These are phyloP conservation scores for Forbesichthys papilliferus DNA, from an alignment of 2,113 vertebrate species.

Conservation along the genomic window DNA sequence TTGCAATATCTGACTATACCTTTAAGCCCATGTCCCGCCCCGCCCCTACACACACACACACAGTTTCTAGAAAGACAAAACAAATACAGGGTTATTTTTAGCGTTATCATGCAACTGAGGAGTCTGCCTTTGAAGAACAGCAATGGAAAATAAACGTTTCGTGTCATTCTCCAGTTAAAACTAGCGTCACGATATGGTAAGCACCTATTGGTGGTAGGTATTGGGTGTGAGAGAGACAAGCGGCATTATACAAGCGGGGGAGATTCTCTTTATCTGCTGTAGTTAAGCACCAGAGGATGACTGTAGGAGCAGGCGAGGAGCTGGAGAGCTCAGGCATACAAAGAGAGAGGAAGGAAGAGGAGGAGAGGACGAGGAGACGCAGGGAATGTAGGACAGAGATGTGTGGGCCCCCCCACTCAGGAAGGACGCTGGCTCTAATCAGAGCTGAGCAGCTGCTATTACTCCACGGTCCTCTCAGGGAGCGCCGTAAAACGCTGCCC, in stretches of 20 bases:
- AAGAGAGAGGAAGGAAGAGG: constrained; percentile 7
- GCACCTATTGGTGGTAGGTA: constrained; percentile 10
- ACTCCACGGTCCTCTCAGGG: constrained; percentile 57
- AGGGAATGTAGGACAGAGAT: constrained; percentile 71
- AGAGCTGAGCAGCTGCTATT: constrained; percentile 70
- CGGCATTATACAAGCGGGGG: not conserved
- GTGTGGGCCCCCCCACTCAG: constrained; percentile 57
- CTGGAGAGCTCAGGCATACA: constrained; percentile 19
- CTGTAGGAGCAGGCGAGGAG: constrained; percentile 34
- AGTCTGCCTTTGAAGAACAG: too few relatives aligned
- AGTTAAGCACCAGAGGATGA: constrained; percentile 41
- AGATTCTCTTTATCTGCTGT: constrained; percentile 12
- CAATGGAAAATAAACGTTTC: too few relatives aligned
- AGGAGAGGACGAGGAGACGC: constrained; percentile 18
- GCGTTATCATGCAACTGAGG: too few relatives aligned
- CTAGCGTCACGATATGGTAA: not conserved
- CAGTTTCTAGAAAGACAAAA: too few relatives aligned
- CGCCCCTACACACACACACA: too few relatives aligned
- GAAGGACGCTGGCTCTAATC: constrained; percentile 64
- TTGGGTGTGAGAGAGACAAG: constrained; percentile 2
- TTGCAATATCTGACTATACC: too few relatives aligned
- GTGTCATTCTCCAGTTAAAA: too few relatives aligned
- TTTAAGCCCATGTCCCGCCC: too few relatives aligned
- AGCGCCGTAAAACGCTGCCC: constrained; percentile 51
- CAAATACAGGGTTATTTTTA: too few relatives aligned